Evolutionary conservation across 2,888 invertebrate species (phyloP).

Genomic region (Meteorus cinctellus): DNA sequence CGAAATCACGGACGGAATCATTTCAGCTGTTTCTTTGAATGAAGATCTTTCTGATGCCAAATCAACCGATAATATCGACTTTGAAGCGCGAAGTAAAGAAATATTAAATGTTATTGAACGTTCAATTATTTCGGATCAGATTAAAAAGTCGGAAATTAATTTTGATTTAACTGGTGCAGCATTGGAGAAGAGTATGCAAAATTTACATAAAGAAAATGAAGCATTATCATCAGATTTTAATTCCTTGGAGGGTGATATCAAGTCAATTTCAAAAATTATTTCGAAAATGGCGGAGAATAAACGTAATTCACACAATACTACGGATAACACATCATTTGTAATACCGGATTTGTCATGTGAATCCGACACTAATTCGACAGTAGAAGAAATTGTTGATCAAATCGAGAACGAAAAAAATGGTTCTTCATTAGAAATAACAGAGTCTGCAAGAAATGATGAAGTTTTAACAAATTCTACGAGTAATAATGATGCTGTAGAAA

Average conservation of each 20-base stretch:
- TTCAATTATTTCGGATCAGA: slow-evolving; percentile 64
- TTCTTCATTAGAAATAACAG: not conserved
- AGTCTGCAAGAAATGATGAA: not conserved
- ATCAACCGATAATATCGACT: slow-evolving; percentile 60
- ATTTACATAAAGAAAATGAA: slow-evolving; percentile 57
- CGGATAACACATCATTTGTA: slow-evolving; percentile 15
- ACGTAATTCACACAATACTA: slow-evolving; percentile 41
- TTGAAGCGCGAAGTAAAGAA: slow-evolving; percentile 64
- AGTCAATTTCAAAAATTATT: slow-evolving; percentile 61
- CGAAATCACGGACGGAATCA: slow-evolving; percentile 47
- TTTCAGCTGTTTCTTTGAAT: slow-evolving; percentile 33
- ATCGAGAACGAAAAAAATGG: not conserved
- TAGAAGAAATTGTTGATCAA: not conserved
- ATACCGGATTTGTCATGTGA: not conserved
- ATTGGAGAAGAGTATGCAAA: slow-evolving; percentile 56
- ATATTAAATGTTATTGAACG: slow-evolving; percentile 67
- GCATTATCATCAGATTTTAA: slow-evolving; percentile 56
- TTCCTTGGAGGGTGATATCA: slow-evolving; percentile 56
- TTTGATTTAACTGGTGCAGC: slow-evolving; percentile 47
- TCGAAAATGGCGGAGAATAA: slow-evolving; percentile 54
- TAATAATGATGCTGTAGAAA: slow-evolving; percentile 36
- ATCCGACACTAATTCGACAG: slow-evolving; percentile 28
- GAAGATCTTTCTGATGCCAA: slow-evolving; percentile 20
- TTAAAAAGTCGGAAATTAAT: slow-evolving; percentile 52
- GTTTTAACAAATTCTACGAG: slow-evolving; percentile 14